Evolutionary conservation across 2,888 invertebrate species (phyloP), one percentile per base, ranked within the genome.

Genomic region (Polylopha cassiicola): DNA sequence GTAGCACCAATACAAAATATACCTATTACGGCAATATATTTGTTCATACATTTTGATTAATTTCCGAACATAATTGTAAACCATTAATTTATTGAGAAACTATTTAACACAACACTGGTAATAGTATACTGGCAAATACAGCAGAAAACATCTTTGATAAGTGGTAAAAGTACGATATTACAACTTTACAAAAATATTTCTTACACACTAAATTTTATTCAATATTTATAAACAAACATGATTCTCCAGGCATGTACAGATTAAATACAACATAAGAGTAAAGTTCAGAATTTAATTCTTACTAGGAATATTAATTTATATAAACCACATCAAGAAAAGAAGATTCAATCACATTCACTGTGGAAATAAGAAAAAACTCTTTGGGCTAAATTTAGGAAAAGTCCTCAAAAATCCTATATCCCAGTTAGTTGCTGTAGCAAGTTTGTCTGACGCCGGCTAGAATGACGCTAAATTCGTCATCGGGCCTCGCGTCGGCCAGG

Each of bases 391-490:
- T 60, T 62, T 54, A 65, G 67, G 67, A 71, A 67, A 60, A 55
- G 58, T 67, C 60, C 59, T 48, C 43, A 51, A 49, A 55, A 60
- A 55, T 54, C 45, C 59, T 65, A 63, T 58, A 43, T 58, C 51
- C 20, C 60, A 72, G 75, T 87, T 80, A 90, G 72, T 89, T 93
- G 87, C 93, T 94, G 78, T 93, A 94, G 70, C 93, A 94, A 22
- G 95, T 95, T 73, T 95, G 95, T 50, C 95, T 87, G 29, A 95
- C 95, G 47, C 94, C 95, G 3, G 95, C 95, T 47, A 95, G 85
- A 60, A 95, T 95, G 56, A 94, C 94, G 84, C 95, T 95, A 77
- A 95, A 95, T 67, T 95, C 95, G 48, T 95, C 95, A 50, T 94
- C 94, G 34, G 90, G 90, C 53, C 93, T 89, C n/a, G 80, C 81